phyloP scores from a whole-genome alignment of 2,113 vertebrate species.

The Scortum barcoo region DNA sequence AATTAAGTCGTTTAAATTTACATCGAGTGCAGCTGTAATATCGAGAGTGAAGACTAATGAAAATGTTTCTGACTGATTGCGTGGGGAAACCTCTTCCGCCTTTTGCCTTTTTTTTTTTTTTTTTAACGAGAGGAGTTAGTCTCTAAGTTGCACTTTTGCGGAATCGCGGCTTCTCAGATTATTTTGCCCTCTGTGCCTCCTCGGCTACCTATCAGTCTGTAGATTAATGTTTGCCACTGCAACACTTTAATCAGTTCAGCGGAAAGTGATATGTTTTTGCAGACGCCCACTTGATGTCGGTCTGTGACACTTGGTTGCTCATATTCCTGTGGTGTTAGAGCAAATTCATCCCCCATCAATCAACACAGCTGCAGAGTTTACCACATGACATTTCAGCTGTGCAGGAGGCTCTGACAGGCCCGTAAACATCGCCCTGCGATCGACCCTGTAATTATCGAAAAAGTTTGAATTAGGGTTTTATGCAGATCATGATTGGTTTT shows the following conservation, averaged over 20 bases:
- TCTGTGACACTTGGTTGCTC: constrained; percentile 53
- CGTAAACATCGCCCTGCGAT: not conserved
- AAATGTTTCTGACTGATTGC: constrained; percentile 6
- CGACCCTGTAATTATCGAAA: not conserved
- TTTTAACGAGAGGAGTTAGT: constrained; percentile 16
- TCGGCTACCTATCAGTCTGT: constrained; percentile 12
- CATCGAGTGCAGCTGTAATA: constrained; percentile 9
- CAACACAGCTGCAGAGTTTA: constrained; percentile 26
- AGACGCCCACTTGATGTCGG: constrained; percentile 75
- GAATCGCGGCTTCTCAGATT: not conserved
- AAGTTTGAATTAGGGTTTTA: not conserved
- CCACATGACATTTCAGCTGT: constrained; percentile 21
- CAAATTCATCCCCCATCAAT: constrained; percentile 42
- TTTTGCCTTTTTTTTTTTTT: constrained; percentile 4
- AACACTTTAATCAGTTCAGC: constrained; percentile 61
- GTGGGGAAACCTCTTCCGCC: not conserved
- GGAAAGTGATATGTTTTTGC: constrained; percentile 72
- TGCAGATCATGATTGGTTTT: not conserved
- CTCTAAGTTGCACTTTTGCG: not conserved
- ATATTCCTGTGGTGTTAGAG: constrained; percentile 66
- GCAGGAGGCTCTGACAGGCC: not conserved
- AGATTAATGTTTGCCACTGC: constrained; percentile 58
- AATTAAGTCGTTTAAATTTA: constrained; percentile 33
- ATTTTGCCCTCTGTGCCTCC: not conserved
- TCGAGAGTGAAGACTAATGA: constrained; percentile 4